A percentile compares a stretch with the other conserved stretches of the same genome.
These are phyloP conservation scores for Ochropacha duplaris DNA, from an alignment of 2,888 invertebrate species.

Conservation along the genomic window DNA sequence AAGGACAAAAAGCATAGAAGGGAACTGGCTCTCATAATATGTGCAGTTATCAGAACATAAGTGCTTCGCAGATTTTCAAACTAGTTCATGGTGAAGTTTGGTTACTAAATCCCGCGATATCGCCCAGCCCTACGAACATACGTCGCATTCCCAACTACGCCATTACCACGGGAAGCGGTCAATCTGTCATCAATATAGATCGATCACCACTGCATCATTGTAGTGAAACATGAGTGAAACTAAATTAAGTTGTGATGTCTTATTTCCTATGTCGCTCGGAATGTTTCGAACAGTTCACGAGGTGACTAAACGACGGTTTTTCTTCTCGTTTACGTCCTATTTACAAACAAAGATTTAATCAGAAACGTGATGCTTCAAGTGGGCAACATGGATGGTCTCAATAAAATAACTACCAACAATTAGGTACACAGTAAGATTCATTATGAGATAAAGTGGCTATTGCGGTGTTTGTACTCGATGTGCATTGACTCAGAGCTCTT, in stretches of 20 bases:
- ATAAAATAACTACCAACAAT: background rate
- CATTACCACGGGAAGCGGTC: constrained; percentile 43
- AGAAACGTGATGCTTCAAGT: background rate
- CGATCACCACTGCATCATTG: constrained; percentile 45
- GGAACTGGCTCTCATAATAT: too few species aligned
- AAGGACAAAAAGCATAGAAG: too few species aligned
- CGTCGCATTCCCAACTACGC: constrained; percentile 4
- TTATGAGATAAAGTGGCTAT: background rate
- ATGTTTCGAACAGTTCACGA: background rate
- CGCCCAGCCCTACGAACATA: constrained; percentile 5
- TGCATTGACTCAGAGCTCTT: background rate
- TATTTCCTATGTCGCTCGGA: background rate
- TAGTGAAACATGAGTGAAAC: constrained; percentile 18
- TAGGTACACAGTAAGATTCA: background rate
- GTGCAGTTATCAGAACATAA: too few species aligned
- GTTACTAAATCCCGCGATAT: constrained; percentile 3
- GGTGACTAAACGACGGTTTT: background rate
- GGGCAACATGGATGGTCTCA: background rate
- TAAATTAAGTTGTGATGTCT: background rate
- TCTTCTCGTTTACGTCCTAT: background rate
- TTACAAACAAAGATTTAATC: background rate
- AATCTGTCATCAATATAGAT: constrained; percentile 52
- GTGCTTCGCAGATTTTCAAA: too few species aligned
- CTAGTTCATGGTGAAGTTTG: too few species aligned
- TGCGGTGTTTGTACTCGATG: background rate